These are phyloP conservation scores for Heteromormyrus szaboi DNA, from an alignment of 2,797 vertebrate species.

Conservation along the genomic window DNA sequence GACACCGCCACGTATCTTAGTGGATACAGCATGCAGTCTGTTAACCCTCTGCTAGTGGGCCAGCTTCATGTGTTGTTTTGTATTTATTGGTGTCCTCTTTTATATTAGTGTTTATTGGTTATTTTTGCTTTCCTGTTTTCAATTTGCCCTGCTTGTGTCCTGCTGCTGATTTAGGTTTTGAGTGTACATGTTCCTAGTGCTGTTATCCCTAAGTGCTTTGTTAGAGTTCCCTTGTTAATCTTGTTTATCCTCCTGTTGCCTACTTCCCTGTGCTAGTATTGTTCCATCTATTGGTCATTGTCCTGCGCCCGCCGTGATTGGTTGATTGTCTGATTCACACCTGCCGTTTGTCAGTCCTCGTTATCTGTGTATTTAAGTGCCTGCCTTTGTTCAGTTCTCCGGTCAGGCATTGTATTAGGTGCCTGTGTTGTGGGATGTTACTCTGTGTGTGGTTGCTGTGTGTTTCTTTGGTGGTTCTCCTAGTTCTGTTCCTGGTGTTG, in stretches of 20 bases:
- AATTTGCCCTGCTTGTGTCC: neutral
- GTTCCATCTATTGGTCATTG: neutral
- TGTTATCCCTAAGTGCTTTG: neutral
- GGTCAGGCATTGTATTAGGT: neutral
- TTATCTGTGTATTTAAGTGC: neutral
- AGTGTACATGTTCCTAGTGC: neutral
- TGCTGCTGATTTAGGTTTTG: neutral
- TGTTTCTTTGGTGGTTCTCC: neutral
- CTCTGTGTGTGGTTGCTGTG: neutral
- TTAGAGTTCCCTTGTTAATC: neutral
- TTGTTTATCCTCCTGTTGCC: neutral
- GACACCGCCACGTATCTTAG: neutral
- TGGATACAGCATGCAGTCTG: neutral
- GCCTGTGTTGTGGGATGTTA: neutral
- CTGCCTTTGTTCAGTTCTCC: neutral
- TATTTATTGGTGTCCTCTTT: neutral
- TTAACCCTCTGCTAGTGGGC: neutral
- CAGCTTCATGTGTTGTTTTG: neutral
- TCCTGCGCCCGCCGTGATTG: neutral
- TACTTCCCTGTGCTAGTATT: neutral
- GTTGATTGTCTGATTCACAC: neutral
- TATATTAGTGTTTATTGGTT: neutral
- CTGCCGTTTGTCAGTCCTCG: neutral
- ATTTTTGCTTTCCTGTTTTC: neutral
- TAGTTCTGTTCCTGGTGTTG: neutral